phyloP scores from a whole-genome alignment of 2,113 vertebrate species.

The Polyodon spathula region DNA sequence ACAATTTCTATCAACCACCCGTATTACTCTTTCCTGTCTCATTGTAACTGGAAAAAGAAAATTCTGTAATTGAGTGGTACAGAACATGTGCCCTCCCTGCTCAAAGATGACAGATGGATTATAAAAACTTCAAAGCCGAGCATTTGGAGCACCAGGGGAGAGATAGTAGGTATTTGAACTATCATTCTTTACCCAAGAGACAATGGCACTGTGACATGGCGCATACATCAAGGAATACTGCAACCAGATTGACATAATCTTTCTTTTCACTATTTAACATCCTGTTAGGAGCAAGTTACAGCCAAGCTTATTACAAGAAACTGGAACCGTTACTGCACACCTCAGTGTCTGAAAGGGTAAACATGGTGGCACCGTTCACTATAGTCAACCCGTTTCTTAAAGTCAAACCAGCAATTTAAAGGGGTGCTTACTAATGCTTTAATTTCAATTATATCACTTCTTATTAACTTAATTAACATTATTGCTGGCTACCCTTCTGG shows the following conservation, averaged over 20 bases:
- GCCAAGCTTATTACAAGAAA: slow-evolving; percentile 54
- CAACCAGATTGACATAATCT: slow-evolving; percentile 95
- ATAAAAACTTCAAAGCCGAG: slow-evolving; percentile 99
- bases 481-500: too few relatives aligned
- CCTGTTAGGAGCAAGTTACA: slow-evolving; percentile 84
- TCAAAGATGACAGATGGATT: slow-evolving; percentile 99
- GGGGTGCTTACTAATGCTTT: too few relatives aligned
- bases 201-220: slow-evolving; percentile 93
- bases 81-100: slow-evolving; percentile 95
- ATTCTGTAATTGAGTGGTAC: slow-evolving; percentile 94
- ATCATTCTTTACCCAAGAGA: slow-evolving; percentile 97
- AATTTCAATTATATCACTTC: too few relatives aligned
- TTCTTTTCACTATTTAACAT: slow-evolving; percentile 83
- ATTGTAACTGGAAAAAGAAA: slow-evolving; percentile 84
- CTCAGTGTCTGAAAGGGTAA: slow-evolving; percentile 57
- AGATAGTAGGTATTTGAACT: slow-evolving; percentile 98
- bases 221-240: slow-evolving; percentile 95
- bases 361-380: background rate
- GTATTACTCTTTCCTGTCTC: slow-evolving; percentile 85
- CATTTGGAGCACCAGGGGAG: slow-evolving; percentile 94
- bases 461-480: too few relatives aligned
- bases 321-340: background rate
- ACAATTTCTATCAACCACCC: slow-evolving; percentile 80
- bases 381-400: background rate
- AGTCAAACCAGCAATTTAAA: too few relatives aligned